Conservation (phyloP, 2,113 vertebrate species). For the Cacatua alba region DNA sequence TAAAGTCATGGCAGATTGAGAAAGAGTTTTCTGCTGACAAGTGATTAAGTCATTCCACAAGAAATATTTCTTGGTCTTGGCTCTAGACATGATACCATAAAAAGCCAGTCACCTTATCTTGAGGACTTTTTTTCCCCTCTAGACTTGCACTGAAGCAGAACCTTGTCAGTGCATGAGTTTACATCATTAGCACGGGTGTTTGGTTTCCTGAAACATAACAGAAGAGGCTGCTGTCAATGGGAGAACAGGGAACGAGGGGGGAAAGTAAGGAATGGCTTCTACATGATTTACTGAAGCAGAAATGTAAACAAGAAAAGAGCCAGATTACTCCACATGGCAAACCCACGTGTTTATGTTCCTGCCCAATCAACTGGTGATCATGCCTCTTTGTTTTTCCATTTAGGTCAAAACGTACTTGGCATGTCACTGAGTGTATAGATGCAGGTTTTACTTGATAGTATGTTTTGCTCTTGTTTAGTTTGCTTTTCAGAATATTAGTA, state of each 20-base stretch:
- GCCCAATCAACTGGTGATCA: not conserved
- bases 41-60: constrained; percentile 31
- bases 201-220: constrained; percentile 57
- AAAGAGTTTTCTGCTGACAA: constrained; percentile 62
- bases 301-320: constrained; percentile 24
- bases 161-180: not conserved
- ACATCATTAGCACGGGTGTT: constrained; percentile 52
- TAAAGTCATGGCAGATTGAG: not conserved
- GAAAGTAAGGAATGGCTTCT: not conserved
- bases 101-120: constrained; percentile 25
- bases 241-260: not conserved
- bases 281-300: not conserved
- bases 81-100: not conserved
- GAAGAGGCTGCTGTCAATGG: not conserved
- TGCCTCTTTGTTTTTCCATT: not conserved
- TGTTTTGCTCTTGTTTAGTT: not conserved
- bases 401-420: not conserved
- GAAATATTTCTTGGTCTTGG: constrained; percentile 24
- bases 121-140: not conserved
- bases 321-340: not conserved
- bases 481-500: not conserved
- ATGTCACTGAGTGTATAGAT: not conserved
- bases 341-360: not conserved
- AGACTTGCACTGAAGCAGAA: constrained; percentile 48
- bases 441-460: not conserved